Evolutionary conservation across 2,888 invertebrate species (phyloP), one percentile per base, ranked within the genome.

Genomic region (Euproctis similis): DNA sequence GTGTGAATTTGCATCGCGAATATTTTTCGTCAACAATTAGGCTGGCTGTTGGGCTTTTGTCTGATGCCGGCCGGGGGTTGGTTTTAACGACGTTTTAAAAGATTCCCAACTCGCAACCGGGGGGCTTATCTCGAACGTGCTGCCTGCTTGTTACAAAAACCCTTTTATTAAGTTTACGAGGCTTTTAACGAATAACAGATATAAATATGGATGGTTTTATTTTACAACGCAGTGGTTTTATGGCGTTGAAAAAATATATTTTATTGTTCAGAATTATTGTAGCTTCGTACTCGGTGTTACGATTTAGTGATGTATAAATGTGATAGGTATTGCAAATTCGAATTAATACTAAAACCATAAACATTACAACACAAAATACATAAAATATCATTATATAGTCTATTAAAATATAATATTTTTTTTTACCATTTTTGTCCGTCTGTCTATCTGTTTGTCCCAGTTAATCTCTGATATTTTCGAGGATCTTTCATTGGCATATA

Each of bases 21-120:
- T 80, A 78, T 81, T 78, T 78, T 78, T 77, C 80, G 74, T 76
- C 77, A 82, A 77, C 78, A 81, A 82, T 81, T 82, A 80, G 76
- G 64, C 66, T 58, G 76, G 64, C 66, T 58, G 69, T 67, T 64
- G 65, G 64, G 71, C 71, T 67, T 76, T 81, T 78, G 81, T 80
- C 77, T 78, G 71, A n/a, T 56, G 51, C 52, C 53, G 59, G 55
- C 61, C 66, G 55, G 68, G 75, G 78, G 77, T 74, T 68, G 70
- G 68, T 61, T 82, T 82, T 82, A 82, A 82, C 78, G 80, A 81
- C 70, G 73, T 81, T 81, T 82, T 84, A 81, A 84, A 80, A 82
- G 81, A 84, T 82, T 78, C 64, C n/a, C 64, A 60, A 69, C 68
- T 63, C 66, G 66, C 66, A 67, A 66, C 65, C 59, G 61, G 62